Evolutionary conservation across 23 tunicate species (phyloP).

Genomic region (Diplosoma virens): DNA sequence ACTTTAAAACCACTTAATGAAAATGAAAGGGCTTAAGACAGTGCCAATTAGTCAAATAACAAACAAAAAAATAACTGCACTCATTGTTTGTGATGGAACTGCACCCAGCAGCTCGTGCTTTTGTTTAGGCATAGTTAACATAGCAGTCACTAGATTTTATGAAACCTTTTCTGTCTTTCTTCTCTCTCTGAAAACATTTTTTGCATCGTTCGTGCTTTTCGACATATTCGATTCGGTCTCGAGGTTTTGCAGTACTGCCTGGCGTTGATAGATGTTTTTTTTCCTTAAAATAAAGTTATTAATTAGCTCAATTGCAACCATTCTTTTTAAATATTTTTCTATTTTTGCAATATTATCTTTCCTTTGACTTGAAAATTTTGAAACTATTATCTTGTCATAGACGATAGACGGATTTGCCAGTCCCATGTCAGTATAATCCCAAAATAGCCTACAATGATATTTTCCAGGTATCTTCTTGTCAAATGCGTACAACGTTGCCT

Average conservation of each 20-base stretch:
- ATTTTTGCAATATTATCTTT: not conserved
- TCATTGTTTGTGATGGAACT: too few relatives aligned
- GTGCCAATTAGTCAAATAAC: too few relatives aligned
- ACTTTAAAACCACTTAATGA: too few relatives aligned
- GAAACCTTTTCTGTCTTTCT: not conserved
- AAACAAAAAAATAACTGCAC: too few relatives aligned
- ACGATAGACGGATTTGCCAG: too few relatives aligned
- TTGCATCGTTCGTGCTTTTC: not conserved
- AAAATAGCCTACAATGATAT: not conserved
- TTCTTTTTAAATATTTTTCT: not conserved
- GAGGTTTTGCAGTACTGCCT: not conserved
- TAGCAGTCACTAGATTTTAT: not conserved
- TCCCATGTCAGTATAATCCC: not conserved
- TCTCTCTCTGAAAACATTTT: not conserved
- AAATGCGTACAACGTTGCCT: not conserved
- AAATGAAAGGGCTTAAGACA: too few relatives aligned
- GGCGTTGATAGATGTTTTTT: not conserved
- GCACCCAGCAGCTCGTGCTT: too few relatives aligned
- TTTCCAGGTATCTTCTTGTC: too few relatives aligned
- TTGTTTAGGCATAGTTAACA: too few relatives aligned
- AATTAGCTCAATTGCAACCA: not conserved
- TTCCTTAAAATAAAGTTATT: not conserved
- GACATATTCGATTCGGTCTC: not conserved
- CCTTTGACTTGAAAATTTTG: not conserved
- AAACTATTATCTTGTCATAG: too few relatives aligned